These are phyloP conservation scores for Halocynthia aurantium DNA, from an alignment of 23 tunicate species.

Conservation along the genomic window DNA sequence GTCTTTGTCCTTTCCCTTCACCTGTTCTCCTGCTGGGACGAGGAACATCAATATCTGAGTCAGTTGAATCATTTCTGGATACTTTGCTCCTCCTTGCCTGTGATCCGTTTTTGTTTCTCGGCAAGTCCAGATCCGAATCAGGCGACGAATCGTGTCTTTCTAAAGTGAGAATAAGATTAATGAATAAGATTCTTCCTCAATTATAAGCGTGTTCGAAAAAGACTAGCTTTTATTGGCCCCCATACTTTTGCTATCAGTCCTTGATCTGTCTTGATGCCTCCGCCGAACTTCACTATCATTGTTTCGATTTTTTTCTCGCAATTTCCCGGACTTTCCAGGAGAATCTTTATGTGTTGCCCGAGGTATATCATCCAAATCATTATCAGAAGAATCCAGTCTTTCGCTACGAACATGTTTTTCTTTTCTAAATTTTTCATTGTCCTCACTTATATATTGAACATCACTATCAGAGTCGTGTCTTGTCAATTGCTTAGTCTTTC, in stretches of 20 bases:
- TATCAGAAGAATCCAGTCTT: slow-evolving; percentile 12
- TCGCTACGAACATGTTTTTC: neutral
- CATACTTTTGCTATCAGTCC: too few relatives aligned
- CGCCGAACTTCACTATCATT: too few relatives aligned
- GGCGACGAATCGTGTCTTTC: slow-evolving; percentile 16
- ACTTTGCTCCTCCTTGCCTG: neutral
- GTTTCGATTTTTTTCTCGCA: too few relatives aligned
- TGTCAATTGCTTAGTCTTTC: neutral
- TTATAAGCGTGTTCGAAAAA: too few relatives aligned
- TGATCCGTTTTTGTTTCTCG: slow-evolving; percentile 3
- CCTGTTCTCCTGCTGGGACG: neutral
- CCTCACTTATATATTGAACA: neutral
- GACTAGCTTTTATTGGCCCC: too few relatives aligned
- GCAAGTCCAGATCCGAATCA: slow-evolving; percentile 33
- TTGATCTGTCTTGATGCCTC: too few relatives aligned
- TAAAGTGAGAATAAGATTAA: too few relatives aligned
- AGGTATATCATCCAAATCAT: slow-evolving; percentile 37
- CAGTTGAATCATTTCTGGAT: slow-evolving; percentile 5
- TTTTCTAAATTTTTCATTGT: neutral
- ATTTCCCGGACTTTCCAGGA: too few relatives aligned
- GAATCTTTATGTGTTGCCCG: too few relatives aligned
- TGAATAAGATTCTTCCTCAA: too few relatives aligned
- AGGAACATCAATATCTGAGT: slow-evolving; percentile 35
- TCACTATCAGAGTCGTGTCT: slow-evolving; percentile 48
- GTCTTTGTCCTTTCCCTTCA: neutral